Conservation (phyloP, 2,797 vertebrate genomes). For the Epinephelus coioides region DNA sequence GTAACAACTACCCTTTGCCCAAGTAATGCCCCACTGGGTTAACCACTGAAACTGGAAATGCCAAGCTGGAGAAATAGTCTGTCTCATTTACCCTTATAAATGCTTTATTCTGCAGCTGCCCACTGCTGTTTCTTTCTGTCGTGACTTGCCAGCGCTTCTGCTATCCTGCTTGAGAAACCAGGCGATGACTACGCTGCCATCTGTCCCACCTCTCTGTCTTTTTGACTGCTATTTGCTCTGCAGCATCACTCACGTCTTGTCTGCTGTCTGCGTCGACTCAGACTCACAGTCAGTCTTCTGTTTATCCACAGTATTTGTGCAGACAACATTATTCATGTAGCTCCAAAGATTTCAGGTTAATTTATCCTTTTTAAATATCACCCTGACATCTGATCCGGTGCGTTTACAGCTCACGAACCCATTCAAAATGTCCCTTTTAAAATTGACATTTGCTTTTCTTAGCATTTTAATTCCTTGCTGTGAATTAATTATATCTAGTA, state of each 20-base stretch:
- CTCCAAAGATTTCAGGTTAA: constrained; percentile 38
- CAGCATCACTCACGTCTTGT: constrained; percentile 41
- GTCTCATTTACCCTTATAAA: constrained; percentile 46
- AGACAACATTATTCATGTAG: constrained; percentile 44
- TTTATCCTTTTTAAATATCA: constrained; percentile 59
- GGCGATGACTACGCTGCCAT: constrained; percentile 56
- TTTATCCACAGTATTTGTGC: constrained; percentile 47
- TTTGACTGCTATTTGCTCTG: constrained; percentile 39
- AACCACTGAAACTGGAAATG: constrained; percentile 31
- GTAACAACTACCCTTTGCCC: constrained; percentile 25
- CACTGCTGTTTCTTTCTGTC: constrained; percentile 42
- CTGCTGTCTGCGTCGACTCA: constrained; percentile 24
- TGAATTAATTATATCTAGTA: neutral
- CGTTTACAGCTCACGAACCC: constrained; percentile 21
- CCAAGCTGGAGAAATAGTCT: constrained; percentile 46
- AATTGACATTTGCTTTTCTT: constrained; percentile 24
- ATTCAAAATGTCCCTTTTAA: constrained; percentile 6
- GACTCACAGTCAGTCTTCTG: constrained; percentile 21
- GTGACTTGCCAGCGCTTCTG: constrained; percentile 32
- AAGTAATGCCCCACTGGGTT: constrained; percentile 17
- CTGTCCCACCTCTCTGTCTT: constrained; percentile 57
- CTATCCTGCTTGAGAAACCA: constrained; percentile 40
- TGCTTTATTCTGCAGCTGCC: constrained; percentile 47
- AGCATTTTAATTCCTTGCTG: constrained; percentile 21
- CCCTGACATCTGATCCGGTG: constrained; percentile 18